Evolutionary conservation across 1,140 invertebrate genomes (phyloP), one percentile per base, ranked within the genome.

Genomic region (Tetramorium simillimum): DNA sequence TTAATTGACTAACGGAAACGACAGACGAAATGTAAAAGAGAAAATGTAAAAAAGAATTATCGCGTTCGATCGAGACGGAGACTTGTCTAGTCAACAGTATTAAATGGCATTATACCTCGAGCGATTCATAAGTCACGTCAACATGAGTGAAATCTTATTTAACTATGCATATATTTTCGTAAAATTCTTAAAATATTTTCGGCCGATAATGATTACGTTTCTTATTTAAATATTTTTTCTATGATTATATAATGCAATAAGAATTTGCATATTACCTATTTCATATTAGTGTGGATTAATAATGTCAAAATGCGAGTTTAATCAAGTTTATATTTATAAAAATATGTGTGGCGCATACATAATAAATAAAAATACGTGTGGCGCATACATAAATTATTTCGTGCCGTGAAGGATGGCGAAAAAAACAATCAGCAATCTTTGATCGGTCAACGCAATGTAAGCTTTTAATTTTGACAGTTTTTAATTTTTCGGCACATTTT

Each of bases 371-470:
- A n/a, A n/a, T n/a, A n/a, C n/a, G n/a, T n/a, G n/a, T n/a, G n/a
- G n/a, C n/a, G n/a, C n/a, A 37, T 76, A 28, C 18, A 69, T 46
- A 69, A 37, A 60, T 75, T 51, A 21, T 51, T 81, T 14, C 24
- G 43, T 40, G 28, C 9, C 7, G 18, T 75, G 63, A 89, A 69
- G 16, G 60, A 80, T 62, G 46, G 46, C 37, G 53, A 46, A 12
- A 62, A 14, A 21, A 14, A 9, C 40, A 78, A 9, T 37, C 75
- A 72, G 51, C 51, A 76, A 72, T 69, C 46, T 14, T 5, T 76
- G 10, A 65, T 77, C 43, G 51, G 77, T 12, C 21, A 18, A 76
- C 24, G 51, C 4, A n/a, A 84, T 84, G 69, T 84, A 75, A 75
- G 14, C 14, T 16, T 84, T n/a, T 21, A 84, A 75, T 43, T 69